Evolutionary conservation across 1,140 invertebrate species (phyloP).

Genomic region (Drosophila orena): DNA sequence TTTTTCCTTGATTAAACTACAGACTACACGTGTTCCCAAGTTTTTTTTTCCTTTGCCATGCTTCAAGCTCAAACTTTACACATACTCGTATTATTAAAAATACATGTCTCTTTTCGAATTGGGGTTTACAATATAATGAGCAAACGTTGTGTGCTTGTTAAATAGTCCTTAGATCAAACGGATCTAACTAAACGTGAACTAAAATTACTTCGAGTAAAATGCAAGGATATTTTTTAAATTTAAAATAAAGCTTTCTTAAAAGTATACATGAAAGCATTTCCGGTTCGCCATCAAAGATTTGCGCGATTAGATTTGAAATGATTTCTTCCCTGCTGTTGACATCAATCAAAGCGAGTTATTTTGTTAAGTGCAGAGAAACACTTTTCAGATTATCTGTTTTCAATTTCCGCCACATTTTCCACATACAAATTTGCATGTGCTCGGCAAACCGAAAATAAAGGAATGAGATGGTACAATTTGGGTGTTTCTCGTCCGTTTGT

Average conservation of each 20-base stretch:
- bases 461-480: slow-evolving; percentile 13
- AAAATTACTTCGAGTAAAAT: background rate
- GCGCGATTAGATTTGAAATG: background rate
- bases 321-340: slow-evolving; percentile 5
- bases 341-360: slow-evolving; percentile 29
- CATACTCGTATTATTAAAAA: slow-evolving; percentile 38
- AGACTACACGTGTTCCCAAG: background rate
- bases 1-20: slow-evolving; percentile 1
- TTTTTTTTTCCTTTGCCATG: background rate
- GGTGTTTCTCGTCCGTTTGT: slow-evolving; percentile 1
- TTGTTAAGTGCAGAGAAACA: slow-evolving; percentile 9
- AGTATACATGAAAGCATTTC: background rate
- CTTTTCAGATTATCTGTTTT: slow-evolving; percentile 46
- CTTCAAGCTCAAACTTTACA: slow-evolving; percentile 5
- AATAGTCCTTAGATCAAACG: background rate
- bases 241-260: background rate
- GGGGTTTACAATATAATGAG: slow-evolving; percentile 16
- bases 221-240: background rate
- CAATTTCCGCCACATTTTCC: slow-evolving; percentile 41
- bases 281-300: slow-evolving; percentile 1
- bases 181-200: background rate
- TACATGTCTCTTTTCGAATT: slow-evolving; percentile 11
- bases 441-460: background rate
- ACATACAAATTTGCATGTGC: slow-evolving; percentile 23
- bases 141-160: slow-evolving; percentile 30